Base-by-base conservation (phyloP, 2,888 invertebrate genomes). In the Eugnorisma glareosa region DNA sequence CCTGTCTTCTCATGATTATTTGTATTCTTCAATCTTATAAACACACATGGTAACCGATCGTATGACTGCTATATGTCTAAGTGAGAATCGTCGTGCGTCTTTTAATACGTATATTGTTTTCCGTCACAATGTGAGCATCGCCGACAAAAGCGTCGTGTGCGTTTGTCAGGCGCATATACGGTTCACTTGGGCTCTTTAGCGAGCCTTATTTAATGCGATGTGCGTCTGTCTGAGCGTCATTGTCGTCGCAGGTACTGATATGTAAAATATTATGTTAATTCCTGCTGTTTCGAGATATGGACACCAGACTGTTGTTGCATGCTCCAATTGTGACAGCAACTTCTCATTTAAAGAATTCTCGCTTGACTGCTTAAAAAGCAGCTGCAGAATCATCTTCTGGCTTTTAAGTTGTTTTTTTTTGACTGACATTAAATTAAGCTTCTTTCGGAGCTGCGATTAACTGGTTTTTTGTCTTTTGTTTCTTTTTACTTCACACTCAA, bases 111-210 rank as follows among this genome's bases (percentile, higher is more conserved):
- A 70, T 75, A 77, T 57, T 71, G 73, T 83, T 78, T 70, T 69
- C 69, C 45, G 74, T 64, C 75, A 81, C 83, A 87, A 81, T 85
- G 74, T 73, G 48, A 68, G 37, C 74, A 59, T 68, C 54, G 77
- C 81, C 85, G 78, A 90, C 88, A 89, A 86, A 87, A 84, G 86
- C 80, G 69, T 83, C 84, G 54, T 81, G 68, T 72, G 81, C 89
- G 78, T 88, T 90, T 90, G 91, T 91, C 71, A 75, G 59, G 45
- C 82, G 75, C 89, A 88, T 90, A 89, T 89, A 89, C 82, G 80
- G 82, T 77, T 79, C 72, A 77, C 76, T 72, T 80, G 67, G 77
- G 69, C 73, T 71, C 80, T 85, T 74, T 82, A 86, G 76, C 73
- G 59, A 81, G 80, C 74, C 78, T 84, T 79, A 81, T 82, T 83